Evolutionary conservation across 2,888 invertebrate genomes (phyloP), one percentile per base, ranked within the genome.

Genomic region (Tinea trinotella): DNA sequence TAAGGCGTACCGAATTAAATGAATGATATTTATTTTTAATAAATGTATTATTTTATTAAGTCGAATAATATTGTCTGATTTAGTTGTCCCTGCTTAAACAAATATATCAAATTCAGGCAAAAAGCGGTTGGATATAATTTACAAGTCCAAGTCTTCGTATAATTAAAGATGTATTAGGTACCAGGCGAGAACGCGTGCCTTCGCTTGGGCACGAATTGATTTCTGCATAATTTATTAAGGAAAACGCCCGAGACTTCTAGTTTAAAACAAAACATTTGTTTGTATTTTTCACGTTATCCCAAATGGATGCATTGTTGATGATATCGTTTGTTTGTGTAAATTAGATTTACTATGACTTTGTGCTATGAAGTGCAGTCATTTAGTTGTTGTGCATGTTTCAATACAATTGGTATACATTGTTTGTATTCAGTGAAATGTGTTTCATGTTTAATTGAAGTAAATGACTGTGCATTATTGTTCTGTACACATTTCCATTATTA

Each of bases 151-250:
- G 64, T 63, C 62, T 7, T 24, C 70, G 74, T 74, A 76, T 80
- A 79, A 83, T 84, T 84, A 84, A 80, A 71, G 63, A 79, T 79
- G 75, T 78, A 75, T 82, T 82, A 85, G 82, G 79, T 81, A 83
- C 76, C 74, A 74, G 71, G 64, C 63, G 67, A 70, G 67, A 70
- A 64, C 67, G 66, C 63, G 67, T 62, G 65, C 67, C 67, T 64
- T 68, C 70, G 70, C 71, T 74, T 75, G 70, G 71, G 65, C 74
- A 82, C 78, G 76, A 85, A 85, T 85, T 84, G 84, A 84, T 84
- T 81, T 84, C 74, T 85, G 78, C 81, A 85, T 85, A 83, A 84
- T 84, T 85, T 81, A 84, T 69, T 71, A 79, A 68, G 68, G 74
- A 75, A 78, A 83, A 82, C 80, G 77, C 76, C 81, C 69, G 74